Percentiles rank a stretch among this genome's conserved stretches.
phyloP scores from a whole-genome alignment of 2,113 vertebrate species.

The Vicugna pacos region DNA sequence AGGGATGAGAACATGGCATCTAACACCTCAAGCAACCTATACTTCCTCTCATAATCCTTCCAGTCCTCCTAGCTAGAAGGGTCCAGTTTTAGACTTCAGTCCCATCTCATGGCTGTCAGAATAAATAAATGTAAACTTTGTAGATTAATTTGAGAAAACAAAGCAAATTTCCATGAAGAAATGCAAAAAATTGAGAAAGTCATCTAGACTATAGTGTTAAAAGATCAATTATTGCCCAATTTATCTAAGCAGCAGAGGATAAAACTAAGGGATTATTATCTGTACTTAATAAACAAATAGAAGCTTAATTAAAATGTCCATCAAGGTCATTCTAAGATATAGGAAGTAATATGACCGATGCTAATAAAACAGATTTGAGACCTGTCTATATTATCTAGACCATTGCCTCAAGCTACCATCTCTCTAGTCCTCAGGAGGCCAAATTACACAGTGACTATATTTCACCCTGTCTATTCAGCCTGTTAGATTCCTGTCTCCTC shows the following conservation, averaged over 20 bases:
- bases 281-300: conserved; percentile 33
- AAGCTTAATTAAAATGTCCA: conserved; percentile 55
- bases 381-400: background rate
- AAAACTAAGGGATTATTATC: conserved; percentile 44
- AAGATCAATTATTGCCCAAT: conserved; percentile 13
- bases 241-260: conserved; percentile 16
- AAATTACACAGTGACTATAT: background rate
- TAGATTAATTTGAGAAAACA: conserved; percentile 22
- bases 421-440: background rate
- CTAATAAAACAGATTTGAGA: conserved; percentile 36
- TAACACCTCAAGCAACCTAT: background rate
- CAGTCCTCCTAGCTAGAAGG: background rate
- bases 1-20: background rate
- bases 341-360: background rate
- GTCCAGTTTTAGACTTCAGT: background rate
- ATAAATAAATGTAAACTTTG: background rate
- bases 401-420: background rate
- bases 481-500: background rate
- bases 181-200: background rate
- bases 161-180: conserved; percentile 26
- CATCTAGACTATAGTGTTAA: background rate
- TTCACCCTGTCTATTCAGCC: background rate
- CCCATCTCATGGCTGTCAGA: background rate
- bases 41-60: background rate
- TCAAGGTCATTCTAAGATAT: background rate